Percentiles rank a stretch among this genome's conserved stretches.
These are phyloP conservation scores for Seriola quinqueradiata DNA, from an alignment of 2,113 vertebrate genomes.

Conservation along the genomic window DNA sequence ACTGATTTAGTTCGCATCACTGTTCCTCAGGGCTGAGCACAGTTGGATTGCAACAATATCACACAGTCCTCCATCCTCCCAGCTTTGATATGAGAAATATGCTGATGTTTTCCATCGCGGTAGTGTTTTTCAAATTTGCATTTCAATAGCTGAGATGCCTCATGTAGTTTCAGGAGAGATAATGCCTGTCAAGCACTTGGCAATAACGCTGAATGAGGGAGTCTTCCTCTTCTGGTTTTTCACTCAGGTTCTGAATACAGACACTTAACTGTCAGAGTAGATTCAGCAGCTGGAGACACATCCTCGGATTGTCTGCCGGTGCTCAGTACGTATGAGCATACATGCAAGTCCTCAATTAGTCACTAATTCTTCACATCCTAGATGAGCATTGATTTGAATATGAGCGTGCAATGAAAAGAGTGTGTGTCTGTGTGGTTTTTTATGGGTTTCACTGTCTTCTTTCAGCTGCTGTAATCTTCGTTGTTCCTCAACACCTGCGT, in stretches of 20 bases:
- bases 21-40: slow-evolving; percentile 24
- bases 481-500: slow-evolving; percentile 6
- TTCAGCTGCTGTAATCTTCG: slow-evolving; percentile 24
- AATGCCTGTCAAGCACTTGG: slow-evolving; percentile 70
- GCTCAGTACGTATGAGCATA: slow-evolving; percentile 71
- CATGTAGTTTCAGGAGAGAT: slow-evolving; percentile 62
- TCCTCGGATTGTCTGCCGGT: slow-evolving; percentile 52
- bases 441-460: slow-evolving; percentile 2
- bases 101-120: slow-evolving; percentile 69
- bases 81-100: slow-evolving; percentile 68
- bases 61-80: slow-evolving; percentile 31
- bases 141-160: slow-evolving; percentile 73
- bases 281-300: slow-evolving; percentile 61
- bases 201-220: slow-evolving; percentile 52
- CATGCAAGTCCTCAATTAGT: slow-evolving; percentile 72
- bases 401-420: slow-evolving; percentile 28
- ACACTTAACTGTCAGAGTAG: slow-evolving; percentile 43
- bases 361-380: slow-evolving; percentile 51
- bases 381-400: slow-evolving; percentile 54
- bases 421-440: neutral
- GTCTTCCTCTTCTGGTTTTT: slow-evolving; percentile 32
- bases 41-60: slow-evolving; percentile 35
- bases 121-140: slow-evolving; percentile 68
- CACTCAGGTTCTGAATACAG: slow-evolving; percentile 47
- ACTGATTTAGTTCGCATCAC: slow-evolving; percentile 54